Conservation (phyloP, 2,113 vertebrate species). For the Tragelaphus strepsiceros region DNA sequence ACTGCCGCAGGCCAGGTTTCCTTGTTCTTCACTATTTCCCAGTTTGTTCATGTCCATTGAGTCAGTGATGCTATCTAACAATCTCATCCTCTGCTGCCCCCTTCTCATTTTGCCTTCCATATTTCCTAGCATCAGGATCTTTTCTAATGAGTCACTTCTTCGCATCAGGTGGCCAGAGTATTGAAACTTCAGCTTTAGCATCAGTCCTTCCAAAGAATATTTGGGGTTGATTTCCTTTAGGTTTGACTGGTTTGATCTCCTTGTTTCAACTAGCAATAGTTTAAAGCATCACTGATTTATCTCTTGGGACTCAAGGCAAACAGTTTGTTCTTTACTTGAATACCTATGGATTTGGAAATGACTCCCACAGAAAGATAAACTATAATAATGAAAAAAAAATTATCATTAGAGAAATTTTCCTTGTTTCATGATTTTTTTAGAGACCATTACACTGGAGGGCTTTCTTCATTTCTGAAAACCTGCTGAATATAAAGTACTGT, state of each 20-base stretch:
- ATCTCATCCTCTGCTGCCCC: background rate
- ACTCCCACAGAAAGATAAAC: background rate
- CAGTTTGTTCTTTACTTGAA: background rate
- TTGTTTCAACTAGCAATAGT: background rate
- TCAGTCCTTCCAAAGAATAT: background rate
- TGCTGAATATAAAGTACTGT: background rate
- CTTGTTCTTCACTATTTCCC: background rate
- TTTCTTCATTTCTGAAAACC: background rate
- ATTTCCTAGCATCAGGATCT: background rate
- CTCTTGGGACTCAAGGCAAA: background rate
- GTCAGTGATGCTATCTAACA: background rate
- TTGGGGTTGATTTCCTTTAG: background rate
- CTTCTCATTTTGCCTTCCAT: background rate
- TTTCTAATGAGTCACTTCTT: background rate
- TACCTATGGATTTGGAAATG: background rate
- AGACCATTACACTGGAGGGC: background rate
- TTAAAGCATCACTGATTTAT: background rate
- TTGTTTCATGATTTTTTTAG: background rate
- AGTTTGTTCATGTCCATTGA: background rate
- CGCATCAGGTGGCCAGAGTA: background rate
- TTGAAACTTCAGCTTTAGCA: background rate
- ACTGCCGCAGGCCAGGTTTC: background rate
- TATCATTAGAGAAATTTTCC: background rate
- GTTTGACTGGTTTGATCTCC: background rate
- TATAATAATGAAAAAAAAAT: background rate